Evolutionary conservation across 2,113 vertebrate species (phyloP).

Genomic region (Atractosteus spatula): DNA sequence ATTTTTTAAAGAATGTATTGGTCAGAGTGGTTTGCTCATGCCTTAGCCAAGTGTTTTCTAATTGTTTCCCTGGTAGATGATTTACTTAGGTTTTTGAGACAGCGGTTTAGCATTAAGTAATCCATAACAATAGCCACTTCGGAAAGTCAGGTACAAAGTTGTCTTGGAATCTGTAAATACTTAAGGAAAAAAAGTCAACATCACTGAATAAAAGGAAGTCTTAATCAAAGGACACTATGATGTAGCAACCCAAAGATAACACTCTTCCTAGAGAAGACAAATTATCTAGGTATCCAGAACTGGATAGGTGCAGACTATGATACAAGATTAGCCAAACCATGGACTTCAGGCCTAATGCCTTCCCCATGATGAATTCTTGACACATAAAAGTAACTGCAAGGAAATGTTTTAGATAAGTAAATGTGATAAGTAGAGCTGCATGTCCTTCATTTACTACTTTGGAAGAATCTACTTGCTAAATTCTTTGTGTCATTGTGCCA

Average conservation of each 20-base stretch:
- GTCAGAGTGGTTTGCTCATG: constrained; percentile 22
- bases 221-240: constrained; percentile 3
- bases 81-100: constrained; percentile 22
- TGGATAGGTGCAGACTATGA: too few relatives aligned
- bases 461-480: too few relatives aligned
- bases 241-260: not conserved
- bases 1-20: constrained; percentile 17
- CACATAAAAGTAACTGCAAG: too few relatives aligned
- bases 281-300: not conserved
- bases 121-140: constrained; percentile 5
- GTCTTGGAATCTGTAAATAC: constrained; percentile 7
- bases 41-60: constrained; percentile 2
- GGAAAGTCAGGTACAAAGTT: constrained; percentile 11
- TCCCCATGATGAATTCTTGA: too few relatives aligned
- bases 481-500: too few relatives aligned
- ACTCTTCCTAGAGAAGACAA: not conserved
- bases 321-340: too few relatives aligned
- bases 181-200: constrained; percentile 9
- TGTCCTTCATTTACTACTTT: too few relatives aligned
- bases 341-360: too few relatives aligned
- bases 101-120: constrained; percentile 12
- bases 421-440: too few relatives aligned
- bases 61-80: constrained; percentile 20
- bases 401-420: constrained; percentile 17
- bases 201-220: constrained; percentile 13